Base-by-base conservation (phyloP, 2,888 invertebrate genomes). In the Pasiphila rectangulata region DNA sequence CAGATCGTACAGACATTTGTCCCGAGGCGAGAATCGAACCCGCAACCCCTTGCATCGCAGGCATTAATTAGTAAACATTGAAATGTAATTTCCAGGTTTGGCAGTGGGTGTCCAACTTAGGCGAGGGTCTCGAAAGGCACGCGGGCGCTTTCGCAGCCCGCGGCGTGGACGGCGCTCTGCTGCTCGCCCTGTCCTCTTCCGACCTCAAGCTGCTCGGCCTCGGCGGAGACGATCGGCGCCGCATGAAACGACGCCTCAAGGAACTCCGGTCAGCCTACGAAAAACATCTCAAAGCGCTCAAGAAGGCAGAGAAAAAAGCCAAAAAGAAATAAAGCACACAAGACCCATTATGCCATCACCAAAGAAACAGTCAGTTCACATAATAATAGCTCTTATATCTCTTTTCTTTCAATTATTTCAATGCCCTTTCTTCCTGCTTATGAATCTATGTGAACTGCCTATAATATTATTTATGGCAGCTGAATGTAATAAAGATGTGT, bases 181-280 rank as follows among this genome's bases (percentile, higher is more conserved):
- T 99, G 45, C 88, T 99, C 32, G 93, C 95, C 55, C 90, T 99
- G 42, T 97, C 98, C 73, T 96, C 97, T 0, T 93, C 95, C 46
- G 97, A 97, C 83, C 93, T 99, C 57, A 99, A 98, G 89, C 92
- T 94, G 57, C 90, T 96, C 32, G 95, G 95, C 32, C 92, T 96
- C 35, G 90, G 91, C 41, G 94, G 95, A 51, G 96, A 96, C 78
- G 96, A 96, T 75, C 92, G 93, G 55, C 92, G 94, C 57, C 80
- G 86, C 53, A 90, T 96, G 72, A 96, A 96, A 80, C 91, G 95
- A 25, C 95, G 95, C 74, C 92, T 96, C 59, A 96, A 96, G 82
- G 96, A 96, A 63, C 90, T 96, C 32, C 93, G 94, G 64, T 83
- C 92, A 49, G 94, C 94, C 46, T 92, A 94, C 79, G 98, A 98